Base-by-base conservation (phyloP, 1,140 invertebrate genomes). In the Dysdera silvatica region DNA sequence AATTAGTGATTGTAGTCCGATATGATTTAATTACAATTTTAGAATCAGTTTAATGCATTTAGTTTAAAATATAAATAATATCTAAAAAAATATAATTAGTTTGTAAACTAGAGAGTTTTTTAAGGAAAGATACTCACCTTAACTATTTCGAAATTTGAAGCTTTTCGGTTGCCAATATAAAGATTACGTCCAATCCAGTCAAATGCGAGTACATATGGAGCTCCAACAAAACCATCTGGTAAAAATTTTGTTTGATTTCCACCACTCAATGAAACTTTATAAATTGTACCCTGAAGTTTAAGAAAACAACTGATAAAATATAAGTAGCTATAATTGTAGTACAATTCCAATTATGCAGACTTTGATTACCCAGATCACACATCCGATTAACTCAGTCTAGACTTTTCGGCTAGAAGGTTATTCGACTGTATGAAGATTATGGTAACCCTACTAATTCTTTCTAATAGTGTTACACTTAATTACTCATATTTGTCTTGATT, bases 121-220 rank as follows among this genome's bases (percentile, higher is more conserved):
- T 37, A 37, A 14, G 35, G n/a, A n/a, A n/a, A n/a, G n/a, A 7
- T 32, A 31, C 37, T 72, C 66, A 31, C 76, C 72, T 87, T 87
- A 3, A 98, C 83, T 0, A 94, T 85, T 77, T 97, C 93, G 60
- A 98, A 91, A 65, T 95, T 95, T 26, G 90, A 89, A 10, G 91
- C 89, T 40, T 87, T 81, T 20, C 87, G 84, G 72, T 98, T 98
- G 12, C 92, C 94, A 69, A 98, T 86, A 72, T 89, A 98, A 7
- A 99, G 73, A 77, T 98, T 99, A 37, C 93, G 79, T 8, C 94
- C 93, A 29, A 98, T 80, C 94, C 95, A 98, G 73, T 98, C 95
- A 72, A 96, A 89, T 0, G 94, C 94, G 31, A 98, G 84, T 1
- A 89, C 84, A 43, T 90, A 91, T 0, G 94, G 90, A 0, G 90